These are phyloP conservation scores for Troides helena DNA, from an alignment of 2,888 invertebrate genomes.

Conservation along the genomic window DNA sequence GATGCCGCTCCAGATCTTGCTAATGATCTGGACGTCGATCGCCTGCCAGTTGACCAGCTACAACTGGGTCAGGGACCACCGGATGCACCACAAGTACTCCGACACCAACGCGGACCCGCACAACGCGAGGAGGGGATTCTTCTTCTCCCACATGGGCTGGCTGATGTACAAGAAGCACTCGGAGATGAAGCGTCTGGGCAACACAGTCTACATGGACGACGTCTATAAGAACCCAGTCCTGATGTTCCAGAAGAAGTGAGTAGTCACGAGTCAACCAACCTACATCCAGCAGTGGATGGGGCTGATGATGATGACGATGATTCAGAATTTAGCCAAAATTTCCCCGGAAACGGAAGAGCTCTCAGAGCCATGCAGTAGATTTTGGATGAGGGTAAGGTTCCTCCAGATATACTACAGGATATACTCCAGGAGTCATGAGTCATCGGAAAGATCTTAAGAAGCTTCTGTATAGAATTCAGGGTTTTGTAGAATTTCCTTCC, in stretches of 20 bases:
- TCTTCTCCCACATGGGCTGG: slow-evolving; percentile 7
- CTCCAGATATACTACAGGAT: no score
- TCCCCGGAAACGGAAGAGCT: no score
- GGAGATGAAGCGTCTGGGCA: background rate
- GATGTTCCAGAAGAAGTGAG: slow-evolving; percentile 84
- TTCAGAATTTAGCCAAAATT: no score
- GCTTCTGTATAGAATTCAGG: no score
- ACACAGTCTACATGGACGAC: slow-evolving; percentile 83
- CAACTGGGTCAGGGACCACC: slow-evolving; percentile 12
- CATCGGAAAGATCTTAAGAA: no score
- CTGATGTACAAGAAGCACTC: slow-evolving; percentile 3
- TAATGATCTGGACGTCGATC: slow-evolving; percentile 7
- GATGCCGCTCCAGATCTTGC: background rate
- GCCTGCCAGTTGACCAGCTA: background rate
- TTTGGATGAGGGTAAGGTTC: no score
- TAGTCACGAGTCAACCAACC: slow-evolving; percentile 5
- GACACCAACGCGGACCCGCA: slow-evolving; percentile 11
- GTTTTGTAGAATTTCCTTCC: no score
- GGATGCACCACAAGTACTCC: slow-evolving; percentile 16
- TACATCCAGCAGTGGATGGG: no score
- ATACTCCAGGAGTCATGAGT: no score
- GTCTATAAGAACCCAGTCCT: slow-evolving; percentile 85
- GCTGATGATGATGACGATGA: no score
- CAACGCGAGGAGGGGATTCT: slow-evolving; percentile 3
- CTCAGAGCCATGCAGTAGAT: no score